These are phyloP conservation scores for Nothocercus julius DNA, from an alignment of 2,113 vertebrate genomes.

Conservation along the genomic window DNA sequence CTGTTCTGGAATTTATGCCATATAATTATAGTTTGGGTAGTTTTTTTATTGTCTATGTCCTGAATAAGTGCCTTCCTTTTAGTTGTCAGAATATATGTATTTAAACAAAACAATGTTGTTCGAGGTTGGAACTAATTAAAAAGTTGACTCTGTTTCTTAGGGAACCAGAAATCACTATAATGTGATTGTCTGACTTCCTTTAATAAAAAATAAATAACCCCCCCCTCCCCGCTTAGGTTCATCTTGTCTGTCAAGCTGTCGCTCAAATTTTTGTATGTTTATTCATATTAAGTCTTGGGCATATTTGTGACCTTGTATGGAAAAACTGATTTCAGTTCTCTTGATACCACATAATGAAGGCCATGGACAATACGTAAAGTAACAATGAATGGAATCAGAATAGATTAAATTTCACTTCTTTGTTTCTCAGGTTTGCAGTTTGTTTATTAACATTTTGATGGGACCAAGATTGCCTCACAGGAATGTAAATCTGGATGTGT, in stretches of 20 bases:
- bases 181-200: background rate
- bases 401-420: rapidly evolving
- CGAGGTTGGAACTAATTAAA: background rate
- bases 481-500: background rate
- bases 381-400: background rate
- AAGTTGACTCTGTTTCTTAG: background rate
- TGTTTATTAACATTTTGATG: background rate
- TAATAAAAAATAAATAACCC: too few species aligned
- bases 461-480: background rate
- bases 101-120: background rate
- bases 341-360: too few species aligned
- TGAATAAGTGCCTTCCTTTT: slow-evolving; percentile 30
- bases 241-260: background rate
- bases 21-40: background rate
- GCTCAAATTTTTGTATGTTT: background rate
- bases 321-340: background rate
- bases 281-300: background rate
- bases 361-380: rapidly evolving
- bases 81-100: background rate
- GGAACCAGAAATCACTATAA: background rate
- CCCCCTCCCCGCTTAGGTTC: too few species aligned
- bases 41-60: background rate
- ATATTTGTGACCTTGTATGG: background rate
- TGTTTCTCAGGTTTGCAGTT: background rate
- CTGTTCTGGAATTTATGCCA: background rate